A percentile compares a stretch with the other conserved stretches of the same genome.
These are phyloP conservation scores for Clavelina lepadiformis DNA, from an alignment of 23 tunicate genomes.

Conservation along the genomic window DNA sequence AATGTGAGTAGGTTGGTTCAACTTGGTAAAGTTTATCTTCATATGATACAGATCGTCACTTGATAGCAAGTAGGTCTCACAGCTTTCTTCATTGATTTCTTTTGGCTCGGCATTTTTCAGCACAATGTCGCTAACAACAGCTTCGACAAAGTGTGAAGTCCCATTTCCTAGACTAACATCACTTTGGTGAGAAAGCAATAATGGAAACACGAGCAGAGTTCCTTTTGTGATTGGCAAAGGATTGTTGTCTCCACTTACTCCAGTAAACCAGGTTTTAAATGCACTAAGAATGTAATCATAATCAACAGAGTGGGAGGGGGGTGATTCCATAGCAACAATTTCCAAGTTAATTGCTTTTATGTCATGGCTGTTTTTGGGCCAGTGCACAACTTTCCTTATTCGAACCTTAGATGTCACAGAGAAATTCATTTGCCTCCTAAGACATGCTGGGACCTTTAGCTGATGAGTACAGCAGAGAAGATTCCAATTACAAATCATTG, in stretches of 20 bases:
- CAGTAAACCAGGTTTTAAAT: slow-evolving; percentile 50
- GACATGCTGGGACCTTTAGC: slow-evolving; percentile 38
- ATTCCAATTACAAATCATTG: slow-evolving; percentile 36
- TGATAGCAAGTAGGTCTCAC: slow-evolving; percentile 17
- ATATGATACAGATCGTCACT: slow-evolving; percentile 12
- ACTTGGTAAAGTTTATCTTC: slow-evolving; percentile 3
- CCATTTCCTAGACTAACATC: not conserved
- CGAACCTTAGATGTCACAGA: slow-evolving; percentile 63
- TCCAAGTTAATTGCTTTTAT: slow-evolving; percentile 8
- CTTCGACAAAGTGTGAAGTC: slow-evolving; percentile 15
- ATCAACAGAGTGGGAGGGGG: not conserved
- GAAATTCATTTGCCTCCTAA: slow-evolving; percentile 62
- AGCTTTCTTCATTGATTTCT: not conserved
- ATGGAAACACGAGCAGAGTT: slow-evolving; percentile 36
- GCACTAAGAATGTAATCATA: slow-evolving; percentile 7
- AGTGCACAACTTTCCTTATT: slow-evolving; percentile 15
- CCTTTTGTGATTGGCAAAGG: slow-evolving; percentile 64
- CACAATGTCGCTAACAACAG: slow-evolving; percentile 21
- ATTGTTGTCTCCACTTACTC: slow-evolving; percentile 29
- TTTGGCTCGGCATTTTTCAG: not conserved
- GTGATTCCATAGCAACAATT: not conserved
- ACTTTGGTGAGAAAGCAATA: not conserved
- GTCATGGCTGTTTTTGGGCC: slow-evolving; percentile 14
- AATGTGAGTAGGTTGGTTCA: not conserved
- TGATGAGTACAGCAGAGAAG: slow-evolving; percentile 9